Evolutionary conservation across 2,113 vertebrate genomes (phyloP).

Genomic region (Struthio camelus): DNA sequence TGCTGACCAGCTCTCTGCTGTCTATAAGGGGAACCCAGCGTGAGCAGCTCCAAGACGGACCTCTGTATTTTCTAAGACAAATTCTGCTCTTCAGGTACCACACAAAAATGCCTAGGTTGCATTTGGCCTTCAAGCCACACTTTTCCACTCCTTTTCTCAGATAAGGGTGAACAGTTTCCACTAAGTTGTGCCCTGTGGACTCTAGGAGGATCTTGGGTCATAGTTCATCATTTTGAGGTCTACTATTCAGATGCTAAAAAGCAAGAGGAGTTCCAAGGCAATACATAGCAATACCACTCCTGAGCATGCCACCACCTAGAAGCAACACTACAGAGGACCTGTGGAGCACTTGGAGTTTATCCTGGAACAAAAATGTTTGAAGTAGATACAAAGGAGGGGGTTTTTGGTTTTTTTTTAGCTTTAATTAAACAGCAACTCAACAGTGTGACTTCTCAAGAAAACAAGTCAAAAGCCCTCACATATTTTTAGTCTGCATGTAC

Average conservation of each 20-base stretch:
- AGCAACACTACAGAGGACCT: not conserved
- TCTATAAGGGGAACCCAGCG: not conserved
- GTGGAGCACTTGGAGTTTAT: not conserved
- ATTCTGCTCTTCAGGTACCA: not conserved
- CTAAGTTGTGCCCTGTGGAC: not conserved
- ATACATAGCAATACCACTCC: not conserved
- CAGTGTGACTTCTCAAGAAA: not conserved
- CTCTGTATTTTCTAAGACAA: not conserved
- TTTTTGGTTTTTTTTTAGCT: not conserved
- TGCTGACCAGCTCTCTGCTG: fast-evolving
- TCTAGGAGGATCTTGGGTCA: not conserved
- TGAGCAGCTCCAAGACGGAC: not conserved
- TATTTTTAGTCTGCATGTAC: not conserved
- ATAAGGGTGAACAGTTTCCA: not conserved
- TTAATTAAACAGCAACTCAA: not conserved
- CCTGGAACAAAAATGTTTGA: not conserved
- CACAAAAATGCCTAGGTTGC: not conserved
- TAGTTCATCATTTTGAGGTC: not conserved
- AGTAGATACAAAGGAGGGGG: not conserved
- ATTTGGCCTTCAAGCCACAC: not conserved
- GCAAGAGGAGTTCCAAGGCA: not conserved
- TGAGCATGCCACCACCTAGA: not conserved
- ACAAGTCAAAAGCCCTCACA: not conserved
- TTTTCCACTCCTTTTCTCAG: not conserved
- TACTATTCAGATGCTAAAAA: not conserved